These are phyloP conservation scores for Ypsolopha sequella DNA, from an alignment of 2,888 invertebrate genomes.

Conservation along the genomic window DNA sequence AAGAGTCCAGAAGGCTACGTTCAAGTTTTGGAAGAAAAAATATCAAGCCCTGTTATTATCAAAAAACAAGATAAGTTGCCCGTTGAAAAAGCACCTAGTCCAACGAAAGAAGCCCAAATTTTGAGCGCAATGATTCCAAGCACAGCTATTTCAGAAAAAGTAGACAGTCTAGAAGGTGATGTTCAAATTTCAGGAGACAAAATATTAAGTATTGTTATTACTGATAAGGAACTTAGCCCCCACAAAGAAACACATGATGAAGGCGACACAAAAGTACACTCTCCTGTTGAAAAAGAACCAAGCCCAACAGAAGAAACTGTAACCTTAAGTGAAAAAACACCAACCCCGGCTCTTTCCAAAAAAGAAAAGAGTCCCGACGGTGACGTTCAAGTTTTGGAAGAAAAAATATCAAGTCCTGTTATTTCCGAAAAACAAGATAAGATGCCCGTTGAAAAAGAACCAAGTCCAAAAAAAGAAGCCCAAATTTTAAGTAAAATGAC, in stretches of 20 bases:
- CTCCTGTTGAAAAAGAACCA: no score
- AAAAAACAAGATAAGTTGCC: constrained; percentile 1
- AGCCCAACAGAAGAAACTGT: background rate
- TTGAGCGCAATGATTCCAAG: background rate
- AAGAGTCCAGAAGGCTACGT: background rate
- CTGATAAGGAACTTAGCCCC: background rate
- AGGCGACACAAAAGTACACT: no score
- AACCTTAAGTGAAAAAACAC: constrained; percentile 4
- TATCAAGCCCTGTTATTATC: constrained; percentile 2
- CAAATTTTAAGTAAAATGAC: no score
- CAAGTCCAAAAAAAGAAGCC: constrained; percentile 2
- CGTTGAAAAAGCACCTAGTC: background rate
- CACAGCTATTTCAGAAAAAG: constrained; percentile 1
- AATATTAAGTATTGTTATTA: background rate
- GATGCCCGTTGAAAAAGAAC: background rate
- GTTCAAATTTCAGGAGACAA: no score
- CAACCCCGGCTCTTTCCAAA: constrained; percentile 1
- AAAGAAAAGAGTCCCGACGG: background rate
- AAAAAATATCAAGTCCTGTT: constrained; percentile 2
- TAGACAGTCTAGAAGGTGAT: background rate
- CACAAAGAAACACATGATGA: no score
- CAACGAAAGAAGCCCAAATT: background rate
- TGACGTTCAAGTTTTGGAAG: background rate
- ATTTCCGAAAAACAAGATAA: constrained; percentile 7
- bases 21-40: background rate